phyloP scores from a whole-genome alignment of 2,888 invertebrate genomes.

The Psylliodes chrysocephalus region DNA sequence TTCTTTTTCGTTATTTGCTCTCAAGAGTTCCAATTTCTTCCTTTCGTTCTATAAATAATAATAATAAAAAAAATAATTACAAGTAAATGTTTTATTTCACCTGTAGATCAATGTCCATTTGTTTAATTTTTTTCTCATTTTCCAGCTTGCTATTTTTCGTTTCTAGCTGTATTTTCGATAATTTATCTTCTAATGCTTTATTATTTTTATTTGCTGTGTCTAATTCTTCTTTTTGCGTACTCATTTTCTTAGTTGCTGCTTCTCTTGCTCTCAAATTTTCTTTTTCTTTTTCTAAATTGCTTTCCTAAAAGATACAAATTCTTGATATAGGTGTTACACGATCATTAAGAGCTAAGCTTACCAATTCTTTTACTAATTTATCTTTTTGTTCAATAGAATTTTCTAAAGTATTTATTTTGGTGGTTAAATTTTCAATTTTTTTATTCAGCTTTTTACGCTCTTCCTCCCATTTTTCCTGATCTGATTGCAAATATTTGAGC shows the following conservation, averaged over 20 bases:
- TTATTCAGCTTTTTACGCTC: constrained; percentile 65
- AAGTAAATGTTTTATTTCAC: constrained; percentile 37
- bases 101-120: constrained; percentile 59
- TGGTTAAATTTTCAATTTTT: constrained; percentile 69
- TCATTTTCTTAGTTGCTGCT: constrained; percentile 54
- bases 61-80: neutral
- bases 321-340: constrained; percentile 15
- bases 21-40: constrained; percentile 75
- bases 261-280: constrained; percentile 54
- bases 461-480: constrained; percentile 66
- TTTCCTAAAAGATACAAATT: constrained; percentile 59
- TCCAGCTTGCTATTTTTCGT: constrained; percentile 71
- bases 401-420: constrained; percentile 71
- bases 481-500: constrained; percentile 59
- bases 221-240: constrained; percentile 57
- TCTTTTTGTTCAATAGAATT: constrained; percentile 70
- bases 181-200: constrained; percentile 62
- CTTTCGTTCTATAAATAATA: constrained; percentile 67
- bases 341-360: constrained; percentile 56
- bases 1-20: constrained; percentile 77
- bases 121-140: constrained; percentile 69
- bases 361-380: constrained; percentile 72
- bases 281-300: constrained; percentile 66
- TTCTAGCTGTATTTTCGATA: constrained; percentile 74
- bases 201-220: constrained; percentile 54